phyloP scores from a whole-genome alignment of 1,140 invertebrate species.

The Caenorhabditis remanei region DNA sequence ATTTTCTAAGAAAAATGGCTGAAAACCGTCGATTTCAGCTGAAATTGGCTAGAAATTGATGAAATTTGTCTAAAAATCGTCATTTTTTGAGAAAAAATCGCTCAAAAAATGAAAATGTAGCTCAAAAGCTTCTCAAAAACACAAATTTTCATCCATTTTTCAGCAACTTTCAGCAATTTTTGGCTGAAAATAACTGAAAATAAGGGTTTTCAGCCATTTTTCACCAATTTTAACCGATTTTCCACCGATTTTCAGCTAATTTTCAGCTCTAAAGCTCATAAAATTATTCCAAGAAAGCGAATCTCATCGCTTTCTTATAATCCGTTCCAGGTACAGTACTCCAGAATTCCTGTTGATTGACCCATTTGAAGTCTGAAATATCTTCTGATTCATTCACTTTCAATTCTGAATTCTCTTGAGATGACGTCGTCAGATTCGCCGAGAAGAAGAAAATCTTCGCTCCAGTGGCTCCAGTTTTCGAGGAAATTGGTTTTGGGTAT shows the following conservation, averaged over 20 bases:
- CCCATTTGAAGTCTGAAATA: constrained; percentile 68
- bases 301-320: constrained; percentile 53
- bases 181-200: background rate
- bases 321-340: constrained; percentile 48
- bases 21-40: too few species aligned
- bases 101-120: background rate
- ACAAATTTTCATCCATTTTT: background rate
- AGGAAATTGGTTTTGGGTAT: constrained; percentile 39
- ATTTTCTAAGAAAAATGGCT: too few species aligned
- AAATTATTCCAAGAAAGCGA: constrained; percentile 56
- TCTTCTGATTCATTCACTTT: background rate
- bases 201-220: background rate
- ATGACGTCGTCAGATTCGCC: constrained; percentile 61
- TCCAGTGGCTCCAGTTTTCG: constrained; percentile 34
- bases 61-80: background rate
- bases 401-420: constrained; percentile 25
- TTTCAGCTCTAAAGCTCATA: background rate
- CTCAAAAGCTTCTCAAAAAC: background rate
- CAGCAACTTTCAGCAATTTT: background rate
- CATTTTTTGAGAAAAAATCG: too few species aligned
- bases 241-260: background rate
- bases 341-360: constrained; percentile 67
- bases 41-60: too few species aligned
- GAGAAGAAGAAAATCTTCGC: constrained; percentile 71
- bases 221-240: background rate